phyloP scores from a whole-genome alignment of 1,140 invertebrate genomes.

The Formica exsecta region DNA sequence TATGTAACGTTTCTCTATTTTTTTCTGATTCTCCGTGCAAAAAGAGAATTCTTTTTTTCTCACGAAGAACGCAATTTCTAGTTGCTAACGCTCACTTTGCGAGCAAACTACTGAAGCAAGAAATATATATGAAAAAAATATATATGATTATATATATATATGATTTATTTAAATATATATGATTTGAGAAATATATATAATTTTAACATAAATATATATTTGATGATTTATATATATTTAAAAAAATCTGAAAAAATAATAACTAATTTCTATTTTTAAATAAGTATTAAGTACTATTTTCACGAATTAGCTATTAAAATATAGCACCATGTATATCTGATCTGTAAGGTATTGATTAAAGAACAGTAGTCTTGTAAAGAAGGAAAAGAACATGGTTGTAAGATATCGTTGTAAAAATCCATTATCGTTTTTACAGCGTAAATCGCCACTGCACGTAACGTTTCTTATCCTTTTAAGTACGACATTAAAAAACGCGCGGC shows the following conservation, averaged over 20 bases:
- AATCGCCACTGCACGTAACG: background rate
- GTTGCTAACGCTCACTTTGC: constrained; percentile 4
- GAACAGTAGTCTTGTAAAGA: background rate
- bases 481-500: constrained; percentile 18
- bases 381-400: too few relatives aligned
- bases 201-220: background rate
- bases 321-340: background rate
- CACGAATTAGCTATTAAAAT: background rate
- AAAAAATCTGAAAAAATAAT: constrained; percentile 3
- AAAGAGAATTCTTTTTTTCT: constrained; percentile 11
- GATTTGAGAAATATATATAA: background rate
- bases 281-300: background rate
- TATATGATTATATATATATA: background rate
- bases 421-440: background rate
- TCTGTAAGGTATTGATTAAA: constrained; percentile 32
- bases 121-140: background rate
- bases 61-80: constrained; percentile 9
- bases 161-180: background rate
- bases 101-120: constrained; percentile 16
- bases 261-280: background rate
- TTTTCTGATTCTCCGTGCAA: background rate
- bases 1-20: constrained; percentile 29
- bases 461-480: constrained; percentile 19
- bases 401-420: constrained; percentile 27
- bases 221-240: background rate